Evolutionary conservation across 64 coral and sea anemone genomes (phyloP).

Genomic region (Hydrozoanthus tunicans): DNA sequence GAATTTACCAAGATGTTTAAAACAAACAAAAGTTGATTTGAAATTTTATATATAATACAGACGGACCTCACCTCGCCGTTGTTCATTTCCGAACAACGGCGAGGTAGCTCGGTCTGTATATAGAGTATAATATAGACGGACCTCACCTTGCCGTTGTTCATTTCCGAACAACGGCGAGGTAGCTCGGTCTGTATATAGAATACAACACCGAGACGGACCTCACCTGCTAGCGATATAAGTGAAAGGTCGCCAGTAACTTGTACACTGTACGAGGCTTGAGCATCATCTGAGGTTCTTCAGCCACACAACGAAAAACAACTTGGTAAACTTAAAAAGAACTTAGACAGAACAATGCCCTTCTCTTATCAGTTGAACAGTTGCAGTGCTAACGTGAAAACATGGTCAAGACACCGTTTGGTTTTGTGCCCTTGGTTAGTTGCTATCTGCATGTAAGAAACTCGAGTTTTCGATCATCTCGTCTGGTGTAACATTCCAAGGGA

Average conservation of each 20-base stretch:
- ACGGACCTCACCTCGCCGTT: no score
- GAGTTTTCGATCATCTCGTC: slow-evolving; percentile 17
- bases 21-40: no score
- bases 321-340: slow-evolving; percentile 1
- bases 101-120: no score
- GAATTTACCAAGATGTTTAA: no score
- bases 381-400: background rate
- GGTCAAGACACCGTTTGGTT: background rate
- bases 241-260: slow-evolving; percentile 3
- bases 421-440: slow-evolving; percentile 3
- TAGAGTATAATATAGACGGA: no score
- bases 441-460: slow-evolving; percentile 12
- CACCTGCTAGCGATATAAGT: no score
- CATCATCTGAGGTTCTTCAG: background rate
- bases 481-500: background rate
- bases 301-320: background rate
- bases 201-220: no score
- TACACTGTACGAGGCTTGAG: slow-evolving; percentile 9
- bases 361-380: background rate
- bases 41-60: no score
- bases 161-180: no score
- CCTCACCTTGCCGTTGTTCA: no score
- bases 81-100: no score
- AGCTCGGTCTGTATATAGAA: no score
- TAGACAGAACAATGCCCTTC: background rate